Evolutionary conservation across 2,888 invertebrate species (phyloP), one percentile per base, ranked within the genome.

Genomic region (Galerucella pusilla): DNA sequence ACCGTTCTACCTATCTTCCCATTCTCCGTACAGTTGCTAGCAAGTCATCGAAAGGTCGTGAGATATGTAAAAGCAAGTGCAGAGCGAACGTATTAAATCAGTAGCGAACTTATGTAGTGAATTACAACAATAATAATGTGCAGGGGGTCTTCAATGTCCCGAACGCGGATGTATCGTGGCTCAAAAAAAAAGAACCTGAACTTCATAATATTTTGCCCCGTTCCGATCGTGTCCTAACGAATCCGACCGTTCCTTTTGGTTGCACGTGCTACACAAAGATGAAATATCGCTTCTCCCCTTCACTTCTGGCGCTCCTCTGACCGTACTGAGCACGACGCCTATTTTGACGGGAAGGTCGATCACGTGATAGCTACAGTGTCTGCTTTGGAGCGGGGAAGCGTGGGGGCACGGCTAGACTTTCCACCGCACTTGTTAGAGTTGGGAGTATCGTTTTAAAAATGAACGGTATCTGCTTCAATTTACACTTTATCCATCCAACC

Each of bases 261-360:
- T 69, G 69, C 69, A 69, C 69, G 69, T 69, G 69, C 69, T 69
- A 69, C 69, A 69, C 69, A 69, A 69, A 59, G 45, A 59, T 45
- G 14, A 69, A 69, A 42, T 42, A 57, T 46, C 57, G 14, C 66
- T 25, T 57, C 49, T 46, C 42, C 57, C 59, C 28, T 16, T 57
- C 64, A 71, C 71, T 73, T 61, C 73, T 46, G 49, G 73, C 77
- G 71, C 71, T 25, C 76, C 71, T 54, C 67, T 45, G n/a, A 60
- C 67, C 73, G 74, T 68, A 72, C 80, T 81, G 57, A 57, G 35
- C 84, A 82, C 83, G 85, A 81, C 85, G 90, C 91, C 91, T 93
- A 93, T 93, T 93, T 93, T 93, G 93, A 93, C 93, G 92, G 93
- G 93, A 92, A 93, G 93, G 93, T 93, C 93, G 92, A 91, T 93